Conservation (phyloP, 2,888 invertebrate species). For the Cephus sareptanus region DNA sequence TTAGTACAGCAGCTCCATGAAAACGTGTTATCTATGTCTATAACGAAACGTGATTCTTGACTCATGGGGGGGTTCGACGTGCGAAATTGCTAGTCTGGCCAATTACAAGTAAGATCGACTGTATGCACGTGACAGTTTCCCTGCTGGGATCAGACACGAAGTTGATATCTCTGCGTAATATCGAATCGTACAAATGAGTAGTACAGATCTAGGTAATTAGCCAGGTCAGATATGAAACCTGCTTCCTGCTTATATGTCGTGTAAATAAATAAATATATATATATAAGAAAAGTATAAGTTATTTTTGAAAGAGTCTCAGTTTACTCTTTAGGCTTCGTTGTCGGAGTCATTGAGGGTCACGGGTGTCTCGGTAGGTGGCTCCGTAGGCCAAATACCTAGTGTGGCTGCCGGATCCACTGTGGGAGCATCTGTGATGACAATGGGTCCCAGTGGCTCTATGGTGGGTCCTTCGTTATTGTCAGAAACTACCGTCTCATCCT, state of each 20-base stretch:
- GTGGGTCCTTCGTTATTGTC: slow-evolving; percentile 7
- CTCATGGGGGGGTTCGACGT: background rate
- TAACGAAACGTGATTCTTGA: background rate
- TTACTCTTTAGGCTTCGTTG: slow-evolving; percentile 54
- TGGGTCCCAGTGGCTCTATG: slow-evolving; percentile 51
- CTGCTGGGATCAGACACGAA: background rate
- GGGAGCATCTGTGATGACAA: slow-evolving; percentile 55
- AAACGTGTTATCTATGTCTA: background rate
- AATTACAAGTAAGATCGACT: background rate
- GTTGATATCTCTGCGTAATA: background rate
- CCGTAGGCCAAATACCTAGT: slow-evolving; percentile 62
- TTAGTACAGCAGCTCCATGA: background rate
- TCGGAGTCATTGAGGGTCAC: slow-evolving; percentile 53
- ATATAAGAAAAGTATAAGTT: background rate
- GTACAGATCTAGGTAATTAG: background rate
- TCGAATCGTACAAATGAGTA: background rate
- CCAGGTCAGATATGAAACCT: background rate
- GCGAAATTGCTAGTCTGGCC: background rate
- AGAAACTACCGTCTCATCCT: slow-evolving; percentile 6
- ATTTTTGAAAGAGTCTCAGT: background rate
- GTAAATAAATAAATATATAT: slow-evolving; percentile 8
- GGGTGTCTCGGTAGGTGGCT: slow-evolving; percentile 51
- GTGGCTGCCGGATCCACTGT: slow-evolving; percentile 53
- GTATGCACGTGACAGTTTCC: background rate
- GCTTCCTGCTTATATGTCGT: background rate